Conservation (phyloP, 2,797 vertebrate genomes). For the Lemur catta region DNA sequence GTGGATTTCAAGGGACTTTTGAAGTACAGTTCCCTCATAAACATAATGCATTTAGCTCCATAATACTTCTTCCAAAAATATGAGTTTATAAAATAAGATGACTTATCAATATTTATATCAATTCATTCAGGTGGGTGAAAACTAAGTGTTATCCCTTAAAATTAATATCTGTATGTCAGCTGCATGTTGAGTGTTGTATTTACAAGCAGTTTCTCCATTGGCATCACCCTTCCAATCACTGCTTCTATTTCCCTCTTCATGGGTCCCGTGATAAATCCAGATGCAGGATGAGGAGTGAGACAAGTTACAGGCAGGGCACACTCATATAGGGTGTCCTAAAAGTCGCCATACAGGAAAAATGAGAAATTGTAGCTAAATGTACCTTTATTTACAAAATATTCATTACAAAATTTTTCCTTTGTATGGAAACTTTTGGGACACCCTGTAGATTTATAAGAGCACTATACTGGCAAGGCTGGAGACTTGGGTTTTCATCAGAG, state of each 20-base stretch:
- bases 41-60: background rate
- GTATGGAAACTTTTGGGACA: too few relatives aligned
- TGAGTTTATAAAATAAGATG: background rate
- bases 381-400: too few relatives aligned
- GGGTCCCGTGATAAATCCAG: background rate
- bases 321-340: too few relatives aligned
- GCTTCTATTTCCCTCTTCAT: background rate
- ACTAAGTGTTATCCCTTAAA: background rate
- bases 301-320: background rate
- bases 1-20: background rate
- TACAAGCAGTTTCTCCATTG: background rate
- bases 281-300: background rate
- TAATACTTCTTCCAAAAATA: background rate
- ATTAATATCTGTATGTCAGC: background rate
- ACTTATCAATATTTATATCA: background rate
- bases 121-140: background rate
- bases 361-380: too few relatives aligned
- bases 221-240: background rate
- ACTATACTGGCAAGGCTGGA: background rate
- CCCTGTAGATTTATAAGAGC: background rate
- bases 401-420: too few relatives aligned
- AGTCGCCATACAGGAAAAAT: too few relatives aligned
- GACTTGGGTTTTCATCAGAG: background rate
- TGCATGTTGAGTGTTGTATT: background rate
- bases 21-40: background rate